Percentiles rank a stretch among this genome's conserved stretches.
phyloP scores from a whole-genome alignment of 2,888 invertebrate genomes.

The Mimumesa dahlbomi region DNA sequence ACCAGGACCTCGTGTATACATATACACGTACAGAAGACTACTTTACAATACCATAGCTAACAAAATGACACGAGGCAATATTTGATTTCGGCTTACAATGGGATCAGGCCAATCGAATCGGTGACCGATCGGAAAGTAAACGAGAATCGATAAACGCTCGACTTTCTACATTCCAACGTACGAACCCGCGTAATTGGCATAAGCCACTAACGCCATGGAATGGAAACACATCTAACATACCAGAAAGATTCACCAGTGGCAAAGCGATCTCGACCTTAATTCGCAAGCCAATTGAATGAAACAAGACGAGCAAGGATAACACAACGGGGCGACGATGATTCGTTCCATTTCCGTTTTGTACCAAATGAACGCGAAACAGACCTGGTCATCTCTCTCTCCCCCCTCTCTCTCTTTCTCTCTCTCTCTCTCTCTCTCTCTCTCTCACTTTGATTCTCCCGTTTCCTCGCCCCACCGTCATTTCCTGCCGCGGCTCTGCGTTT shows the following conservation, averaged over 20 bases:
- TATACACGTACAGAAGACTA: no score
- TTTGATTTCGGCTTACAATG: no score
- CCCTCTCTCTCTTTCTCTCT: neutral
- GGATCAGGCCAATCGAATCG: no score
- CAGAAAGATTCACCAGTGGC: constrained; percentile 11
- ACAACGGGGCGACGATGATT: constrained; percentile 40
- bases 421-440: neutral
- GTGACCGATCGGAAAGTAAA: no score
- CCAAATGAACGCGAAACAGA: constrained; percentile 50
- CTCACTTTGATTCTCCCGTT: neutral
- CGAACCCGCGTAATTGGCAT: neutral
- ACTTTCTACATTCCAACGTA: constrained; percentile 2
- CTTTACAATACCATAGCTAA: no score
- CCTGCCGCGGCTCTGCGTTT: constrained; percentile 63
- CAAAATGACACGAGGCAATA: no score
- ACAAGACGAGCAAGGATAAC: constrained; percentile 45
- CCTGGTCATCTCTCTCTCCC: constrained; percentile 3
- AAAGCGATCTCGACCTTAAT: constrained; percentile 63
- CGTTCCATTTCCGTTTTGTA: constrained; percentile 58
- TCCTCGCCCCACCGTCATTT: constrained; percentile 49
- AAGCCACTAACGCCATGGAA: neutral
- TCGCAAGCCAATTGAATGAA: constrained; percentile 59
- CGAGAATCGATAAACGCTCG: no score
- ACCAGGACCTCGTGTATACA: no score
- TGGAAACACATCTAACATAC: neutral